Percentiles rank a stretch among this genome's conserved stretches.
phyloP scores from a whole-genome alignment of 2,113 vertebrate species.

The Ptychochromis oligacanthus region DNA sequence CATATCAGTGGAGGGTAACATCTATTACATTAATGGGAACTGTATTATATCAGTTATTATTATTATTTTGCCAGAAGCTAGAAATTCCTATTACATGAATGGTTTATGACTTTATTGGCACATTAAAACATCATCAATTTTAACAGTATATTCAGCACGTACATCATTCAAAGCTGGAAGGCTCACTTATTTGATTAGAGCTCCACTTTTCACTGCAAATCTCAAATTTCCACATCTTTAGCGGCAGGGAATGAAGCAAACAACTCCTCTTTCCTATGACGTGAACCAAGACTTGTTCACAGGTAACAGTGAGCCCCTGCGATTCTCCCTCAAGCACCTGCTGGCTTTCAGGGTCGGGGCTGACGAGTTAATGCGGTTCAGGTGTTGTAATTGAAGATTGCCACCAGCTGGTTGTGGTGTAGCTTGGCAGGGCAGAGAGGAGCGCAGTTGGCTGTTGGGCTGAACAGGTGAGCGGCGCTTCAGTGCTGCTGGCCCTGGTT shows the following conservation, averaged over 20 bases:
- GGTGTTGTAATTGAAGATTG: constrained; percentile 75
- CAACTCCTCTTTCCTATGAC: constrained; percentile 26
- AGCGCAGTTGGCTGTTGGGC: constrained; percentile 50
- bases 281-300: constrained; percentile 6
- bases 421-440: constrained; percentile 63
- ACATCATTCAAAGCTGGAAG: constrained; percentile 10
- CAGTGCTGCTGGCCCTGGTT: constrained; percentile 57
- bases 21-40: constrained; percentile 17
- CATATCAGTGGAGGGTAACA: constrained; percentile 1
- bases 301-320: not conserved
- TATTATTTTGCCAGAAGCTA: constrained; percentile 12
- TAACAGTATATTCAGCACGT: constrained; percentile 1
- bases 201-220: not conserved
- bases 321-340: constrained; percentile 43
- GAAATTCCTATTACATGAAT: constrained; percentile 13
- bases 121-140: constrained; percentile 31
- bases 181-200: not conserved
- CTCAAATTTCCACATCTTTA: not conserved
- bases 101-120: constrained; percentile 31
- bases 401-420: constrained; percentile 68
- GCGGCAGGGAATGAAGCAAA: constrained; percentile 14
- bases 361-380: constrained; percentile 64
- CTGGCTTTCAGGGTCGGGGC: constrained; percentile 40
- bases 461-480: constrained; percentile 67
- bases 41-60: constrained; percentile 10